Base-by-base conservation (phyloP, 2,113 vertebrate species). In the Eupsittula cactorum region DNA sequence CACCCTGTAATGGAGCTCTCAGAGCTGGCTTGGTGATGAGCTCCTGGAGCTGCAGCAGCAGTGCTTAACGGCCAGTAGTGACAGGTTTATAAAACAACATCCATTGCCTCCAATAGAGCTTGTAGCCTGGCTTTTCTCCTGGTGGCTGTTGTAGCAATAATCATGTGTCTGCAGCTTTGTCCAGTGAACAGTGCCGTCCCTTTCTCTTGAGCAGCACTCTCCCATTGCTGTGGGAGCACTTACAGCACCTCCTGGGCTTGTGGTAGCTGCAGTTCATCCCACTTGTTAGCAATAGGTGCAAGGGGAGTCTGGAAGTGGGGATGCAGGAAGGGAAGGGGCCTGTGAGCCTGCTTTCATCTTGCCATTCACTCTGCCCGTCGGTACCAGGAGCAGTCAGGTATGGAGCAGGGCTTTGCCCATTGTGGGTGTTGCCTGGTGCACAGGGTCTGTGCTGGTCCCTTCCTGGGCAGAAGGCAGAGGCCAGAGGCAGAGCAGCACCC, bases 321-420 rank as follows among this genome's bases (percentile, higher is more conserved):
- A 2, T 49, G 73, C 23, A 63, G 49, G 59, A 80, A 7, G 68
- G 15, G 41, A 42, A 37, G 37, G 70, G 71, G 37, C 1, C 1
- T 1, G 0, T 4, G 5, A 73, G 37, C 37, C 60, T 81, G 73
- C 14, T 27, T 70, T 27, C 25, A 41, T 49, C 55, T 24, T 65
- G 67, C 52, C 8, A 2, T 39, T 87, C 2, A 0, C 49, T 37
- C 44, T 16, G 14, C 53, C 55, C 0, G 1, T n/a, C 0, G 1
- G 60, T 19, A 10, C 44, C 16, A 15, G 35, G 81, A 39, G 73
- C 50, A 33, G 35, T 17, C 55, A 5, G 28, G 46, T 33, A 39
- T 27, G 0, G 9, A 29, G 64, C 41, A 10, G 35, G 31, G 41
- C 69, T 33, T 15, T 57, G 31, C 47, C 20, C 33, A n/a, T 13